Evolutionary conservation across 2,888 invertebrate genomes (phyloP).

Genomic region (Lasioglossum calceatum): DNA sequence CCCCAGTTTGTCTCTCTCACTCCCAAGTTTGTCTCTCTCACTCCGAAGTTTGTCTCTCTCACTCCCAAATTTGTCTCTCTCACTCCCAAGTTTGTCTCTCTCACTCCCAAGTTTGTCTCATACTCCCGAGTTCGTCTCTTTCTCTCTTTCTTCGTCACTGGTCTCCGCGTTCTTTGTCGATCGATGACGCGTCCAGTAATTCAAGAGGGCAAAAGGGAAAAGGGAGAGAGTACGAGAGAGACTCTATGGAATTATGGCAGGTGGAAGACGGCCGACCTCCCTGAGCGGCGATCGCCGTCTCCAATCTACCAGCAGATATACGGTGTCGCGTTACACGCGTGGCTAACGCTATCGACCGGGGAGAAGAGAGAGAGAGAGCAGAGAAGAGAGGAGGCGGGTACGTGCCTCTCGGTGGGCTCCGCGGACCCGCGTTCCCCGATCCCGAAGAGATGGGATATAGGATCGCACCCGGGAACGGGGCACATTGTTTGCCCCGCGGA

Average conservation of each 20-base stretch:
- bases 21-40: no score
- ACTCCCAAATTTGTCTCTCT: no score
- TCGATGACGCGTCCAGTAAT: slow-evolving; percentile 60
- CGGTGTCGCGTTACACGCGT: slow-evolving; percentile 78
- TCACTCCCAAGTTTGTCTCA: no score
- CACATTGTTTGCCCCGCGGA: slow-evolving; percentile 31
- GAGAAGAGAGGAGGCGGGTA: background rate
- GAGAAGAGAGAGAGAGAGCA: background rate
- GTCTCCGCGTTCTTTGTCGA: slow-evolving; percentile 41
- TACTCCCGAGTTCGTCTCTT: background rate
- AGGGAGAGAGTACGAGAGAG: slow-evolving; percentile 28
- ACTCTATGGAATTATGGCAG: slow-evolving; percentile 78
- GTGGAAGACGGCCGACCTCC: slow-evolving; percentile 81
- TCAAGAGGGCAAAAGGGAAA: slow-evolving; percentile 56
- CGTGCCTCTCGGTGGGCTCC: slow-evolving; percentile 5
- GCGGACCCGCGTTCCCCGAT: slow-evolving; percentile 15
- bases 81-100: no score
- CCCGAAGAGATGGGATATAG: slow-evolving; percentile 10
- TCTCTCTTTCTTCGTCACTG: background rate
- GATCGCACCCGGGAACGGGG: slow-evolving; percentile 30
- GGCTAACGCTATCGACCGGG: slow-evolving; percentile 58
- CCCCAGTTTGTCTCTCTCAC: no score
- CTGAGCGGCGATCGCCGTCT: slow-evolving; percentile 76
- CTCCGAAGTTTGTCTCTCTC: no score
- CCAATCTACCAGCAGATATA: slow-evolving; percentile 69